Evolutionary conservation across 2,113 vertebrate species (phyloP).

Genomic region (Datnioides undecimradiatus): DNA sequence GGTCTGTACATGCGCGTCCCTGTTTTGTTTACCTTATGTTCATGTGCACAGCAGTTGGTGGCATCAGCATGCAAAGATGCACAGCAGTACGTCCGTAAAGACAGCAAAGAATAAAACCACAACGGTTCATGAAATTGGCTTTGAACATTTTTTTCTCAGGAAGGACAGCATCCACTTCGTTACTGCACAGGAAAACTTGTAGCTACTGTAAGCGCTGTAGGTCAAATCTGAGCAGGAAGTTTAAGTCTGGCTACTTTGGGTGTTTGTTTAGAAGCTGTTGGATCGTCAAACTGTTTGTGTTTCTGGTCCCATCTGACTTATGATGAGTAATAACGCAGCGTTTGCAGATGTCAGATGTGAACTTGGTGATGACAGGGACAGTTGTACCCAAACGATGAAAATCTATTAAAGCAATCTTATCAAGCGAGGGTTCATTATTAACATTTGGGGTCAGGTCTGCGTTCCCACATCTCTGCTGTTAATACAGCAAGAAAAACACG

Average conservation of each 20-base stretch:
- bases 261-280: not conserved
- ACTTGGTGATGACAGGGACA: not conserved
- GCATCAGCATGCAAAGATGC: not conserved
- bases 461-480: not conserved
- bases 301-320: not conserved
- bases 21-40: not conserved
- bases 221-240: not conserved
- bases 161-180: not conserved
- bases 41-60: not conserved
- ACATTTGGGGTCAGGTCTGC: not conserved
- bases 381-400: not conserved
- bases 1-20: not conserved
- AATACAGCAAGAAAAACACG: no score
- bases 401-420: not conserved
- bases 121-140: not conserved
- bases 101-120: not conserved
- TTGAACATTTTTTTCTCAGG: not conserved
- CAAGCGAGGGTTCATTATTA: not conserved
- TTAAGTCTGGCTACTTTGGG: not conserved
- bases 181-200: not conserved
- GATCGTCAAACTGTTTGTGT: not conserved
- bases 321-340: not conserved
- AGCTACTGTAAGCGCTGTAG: not conserved
- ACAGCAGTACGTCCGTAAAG: not conserved
- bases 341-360: not conserved